Conservation (phyloP, 2,113 vertebrate species). For the Pygoscelis antarcticus region DNA sequence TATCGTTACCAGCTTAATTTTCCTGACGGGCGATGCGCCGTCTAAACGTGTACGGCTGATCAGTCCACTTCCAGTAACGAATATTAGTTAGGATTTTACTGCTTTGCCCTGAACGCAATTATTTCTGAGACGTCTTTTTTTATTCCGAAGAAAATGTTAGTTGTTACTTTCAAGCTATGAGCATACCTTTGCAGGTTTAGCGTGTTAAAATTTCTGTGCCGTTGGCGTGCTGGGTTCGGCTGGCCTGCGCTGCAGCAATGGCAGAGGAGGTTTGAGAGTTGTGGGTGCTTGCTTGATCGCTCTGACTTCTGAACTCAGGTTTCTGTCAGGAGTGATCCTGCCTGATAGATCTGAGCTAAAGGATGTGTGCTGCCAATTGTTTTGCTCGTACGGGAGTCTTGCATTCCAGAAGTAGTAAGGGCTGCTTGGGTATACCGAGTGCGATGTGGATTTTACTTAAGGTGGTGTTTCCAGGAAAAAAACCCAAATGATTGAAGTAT, state of each 20-base stretch:
- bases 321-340: neutral
- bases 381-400: neutral
- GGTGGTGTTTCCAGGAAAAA: neutral
- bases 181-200: neutral
- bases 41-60: neutral
- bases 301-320: neutral
- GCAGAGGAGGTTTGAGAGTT: neutral
- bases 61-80: fast-evolving
- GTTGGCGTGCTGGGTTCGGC: fast-evolving
- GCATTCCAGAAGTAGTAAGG: neutral
- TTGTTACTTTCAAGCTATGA: fast-evolving
- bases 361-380: neutral
- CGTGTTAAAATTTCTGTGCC: fast-evolving
- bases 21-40: fast-evolving
- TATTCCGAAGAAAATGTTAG: neutral
- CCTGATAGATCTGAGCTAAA: neutral
- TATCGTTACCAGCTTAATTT: neutral
- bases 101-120: neutral
- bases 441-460: neutral
- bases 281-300: neutral
- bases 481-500: neutral
- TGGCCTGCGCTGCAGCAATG: neutral
- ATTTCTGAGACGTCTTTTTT: neutral
- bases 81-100: neutral
- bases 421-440: neutral